A percentile compares a stretch with the other conserved stretches of the same genome.
Conservation (phyloP, 92 coral and sea anemone species). For the Metridium senile region DNA sequence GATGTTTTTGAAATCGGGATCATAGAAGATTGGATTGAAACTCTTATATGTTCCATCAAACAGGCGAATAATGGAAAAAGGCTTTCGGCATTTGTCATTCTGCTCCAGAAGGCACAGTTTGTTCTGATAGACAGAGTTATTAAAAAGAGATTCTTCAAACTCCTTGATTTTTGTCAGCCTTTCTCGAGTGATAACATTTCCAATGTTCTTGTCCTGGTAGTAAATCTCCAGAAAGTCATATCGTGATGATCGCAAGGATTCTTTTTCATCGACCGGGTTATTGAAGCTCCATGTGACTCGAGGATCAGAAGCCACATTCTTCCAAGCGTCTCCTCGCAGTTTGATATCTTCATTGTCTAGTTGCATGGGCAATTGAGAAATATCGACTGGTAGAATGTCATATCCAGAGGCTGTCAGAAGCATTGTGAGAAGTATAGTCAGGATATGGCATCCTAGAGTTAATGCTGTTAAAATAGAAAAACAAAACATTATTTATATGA, state of each 20-base stretch:
- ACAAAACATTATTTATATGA: not conserved
- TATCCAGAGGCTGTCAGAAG: conserved; percentile 55
- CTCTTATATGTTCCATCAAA: conserved; percentile 63
- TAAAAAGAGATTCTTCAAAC: conserved; percentile 40
- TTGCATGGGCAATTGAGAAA: conserved; percentile 63
- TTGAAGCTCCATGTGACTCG: conserved; percentile 46
- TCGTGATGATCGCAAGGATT: conserved; percentile 17
- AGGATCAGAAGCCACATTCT: conserved; percentile 53
- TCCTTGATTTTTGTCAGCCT: conserved; percentile 43
- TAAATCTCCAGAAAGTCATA: conserved; percentile 50
- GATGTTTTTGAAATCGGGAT: conserved; percentile 58
- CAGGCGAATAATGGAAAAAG: conserved; percentile 64
- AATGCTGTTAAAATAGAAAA: conserved; percentile 30
- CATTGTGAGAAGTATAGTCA: conserved; percentile 48
- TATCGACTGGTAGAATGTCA: conserved; percentile 65
- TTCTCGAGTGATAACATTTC: conserved; percentile 52
- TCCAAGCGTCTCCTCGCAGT: conserved; percentile 73
- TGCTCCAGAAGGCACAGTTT: conserved; percentile 51
- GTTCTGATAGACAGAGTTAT: conserved; percentile 52
- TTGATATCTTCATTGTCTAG: conserved; percentile 62
- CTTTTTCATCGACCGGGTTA: conserved; percentile 41
- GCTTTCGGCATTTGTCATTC: conserved; percentile 35
- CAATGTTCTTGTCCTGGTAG: conserved; percentile 47
- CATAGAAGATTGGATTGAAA: conserved; percentile 41
- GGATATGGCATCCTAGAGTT: conserved; percentile 60